Base-by-base conservation (phyloP, 2,888 invertebrate species). In the Athetis lepigone region DNA sequence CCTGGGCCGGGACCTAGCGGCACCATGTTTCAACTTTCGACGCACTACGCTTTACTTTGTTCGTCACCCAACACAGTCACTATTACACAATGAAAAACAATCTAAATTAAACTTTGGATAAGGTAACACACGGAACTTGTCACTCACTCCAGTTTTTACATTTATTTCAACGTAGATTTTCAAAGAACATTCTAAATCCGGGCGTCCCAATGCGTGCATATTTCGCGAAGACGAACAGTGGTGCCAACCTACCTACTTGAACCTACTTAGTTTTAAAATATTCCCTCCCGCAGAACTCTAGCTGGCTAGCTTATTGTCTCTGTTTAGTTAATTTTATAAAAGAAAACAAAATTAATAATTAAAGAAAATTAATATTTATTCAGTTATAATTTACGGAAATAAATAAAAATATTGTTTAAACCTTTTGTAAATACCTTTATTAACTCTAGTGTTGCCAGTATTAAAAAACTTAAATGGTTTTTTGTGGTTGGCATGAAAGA, bases 1-100 rank as follows among this genome's bases (percentile, higher is more conserved):
- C 94, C 96, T 82, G 96, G 96, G 84, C 96, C 96, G 81, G 96
- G 96, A 86, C 97, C 96, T 89, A 97, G 95, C 87, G 97, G 97
- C 94, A 97, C 96, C 97, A 97, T 97, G 93, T 95, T 95, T 94
- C 89, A 92, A 90, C 89, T 91, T 93, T 92, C 87, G 88, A 93
- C 92, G 93, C 94, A 94, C 92, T 92, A 88, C 84, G 86, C 76
- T 89, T 84, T 85, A 85, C 81, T 90, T 90, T 92, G 83, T 92
- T 93, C 89, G 91, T 93, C 92, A 93, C 89, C 90, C 91, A 89
- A 90, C 86, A 90, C 90, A 91, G 85, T 92, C 93, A 93, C 92
- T 87, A 85, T 85, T 86, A 90, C 85, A 90, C 90, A 91, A 89
- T 81, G 83, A 86, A 89, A 75, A 79, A 88, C 79, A 84, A 86